Conservation (phyloP, 2,113 vertebrate species). For the Indicator maculatus region DNA sequence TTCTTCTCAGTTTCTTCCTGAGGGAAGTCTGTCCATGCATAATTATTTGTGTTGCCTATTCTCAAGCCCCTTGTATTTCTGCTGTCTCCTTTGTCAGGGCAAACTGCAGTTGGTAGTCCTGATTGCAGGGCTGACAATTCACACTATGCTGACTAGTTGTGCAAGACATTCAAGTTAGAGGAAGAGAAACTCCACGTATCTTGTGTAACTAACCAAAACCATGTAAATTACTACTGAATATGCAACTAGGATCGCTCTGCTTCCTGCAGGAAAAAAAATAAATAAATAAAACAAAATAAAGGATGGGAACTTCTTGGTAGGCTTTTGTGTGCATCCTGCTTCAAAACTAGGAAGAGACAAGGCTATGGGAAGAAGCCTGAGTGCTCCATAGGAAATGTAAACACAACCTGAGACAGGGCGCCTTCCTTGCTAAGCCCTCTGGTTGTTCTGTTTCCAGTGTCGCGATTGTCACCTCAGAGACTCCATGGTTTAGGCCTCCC, state of each 20-base stretch:
- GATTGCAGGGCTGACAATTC: conserved; percentile 57
- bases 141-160: conserved; percentile 55
- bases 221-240: conserved; percentile 72
- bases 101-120: conserved; percentile 54
- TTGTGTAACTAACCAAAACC: conserved; percentile 66
- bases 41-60: conserved; percentile 45
- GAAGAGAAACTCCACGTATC: conserved; percentile 63
- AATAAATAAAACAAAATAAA: not conserved
- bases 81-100: conserved; percentile 49
- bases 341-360: not conserved
- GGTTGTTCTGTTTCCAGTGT: not conserved
- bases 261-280: conserved; percentile 33
- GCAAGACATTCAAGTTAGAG: conserved; percentile 59
- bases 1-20: conserved; percentile 60
- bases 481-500: not conserved
- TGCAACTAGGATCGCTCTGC: conserved; percentile 51
- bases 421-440: not conserved
- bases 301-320: not conserved
- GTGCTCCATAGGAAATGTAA: not conserved
- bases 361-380: not conserved
- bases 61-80: conserved; percentile 31
- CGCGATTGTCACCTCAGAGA: not conserved
- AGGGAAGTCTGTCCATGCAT: conserved; percentile 25
- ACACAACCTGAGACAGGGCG: not conserved
- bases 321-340: not conserved